A percentile compares a stretch with the other conserved stretches of the same genome.
phyloP scores from a whole-genome alignment of 1,140 invertebrate genomes.

The Drosophila pseudoananassae region DNA sequence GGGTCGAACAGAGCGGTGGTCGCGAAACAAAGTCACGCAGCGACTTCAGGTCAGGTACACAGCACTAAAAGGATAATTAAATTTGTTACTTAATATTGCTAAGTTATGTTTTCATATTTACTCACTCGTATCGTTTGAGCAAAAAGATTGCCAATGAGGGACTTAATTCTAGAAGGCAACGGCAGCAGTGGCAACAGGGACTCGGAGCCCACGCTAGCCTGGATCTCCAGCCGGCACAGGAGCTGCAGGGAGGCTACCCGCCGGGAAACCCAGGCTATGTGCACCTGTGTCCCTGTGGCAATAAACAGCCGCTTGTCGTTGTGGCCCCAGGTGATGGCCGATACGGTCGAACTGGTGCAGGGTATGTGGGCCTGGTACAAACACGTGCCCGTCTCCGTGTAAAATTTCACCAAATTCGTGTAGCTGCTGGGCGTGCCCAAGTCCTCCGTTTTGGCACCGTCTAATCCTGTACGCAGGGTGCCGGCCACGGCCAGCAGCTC shows the following conservation, averaged over 20 bases:
- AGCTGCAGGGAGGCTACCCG: slow-evolving; percentile 95
- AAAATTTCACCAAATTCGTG: slow-evolving; percentile 88
- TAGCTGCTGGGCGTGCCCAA: slow-evolving; percentile 76
- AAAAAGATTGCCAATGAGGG: slow-evolving; percentile 94
- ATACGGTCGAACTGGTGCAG: slow-evolving; percentile 89
- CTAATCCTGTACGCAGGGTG: slow-evolving; percentile 84
- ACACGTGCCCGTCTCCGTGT: slow-evolving; percentile 89
- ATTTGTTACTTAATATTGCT: neutral
- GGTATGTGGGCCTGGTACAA: slow-evolving; percentile 91
- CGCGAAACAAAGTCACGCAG: slow-evolving; percentile 96
- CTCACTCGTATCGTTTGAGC: slow-evolving; percentile 96
- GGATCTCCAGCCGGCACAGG: slow-evolving; percentile 91
- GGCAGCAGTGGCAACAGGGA: slow-evolving; percentile 89
- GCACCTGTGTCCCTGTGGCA: slow-evolving; percentile 94
- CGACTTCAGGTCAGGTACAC: slow-evolving; percentile 94
- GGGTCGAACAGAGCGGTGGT: slow-evolving; percentile 92
- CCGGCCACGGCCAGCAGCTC: slow-evolving; percentile 97
- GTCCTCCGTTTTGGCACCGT: slow-evolving; percentile 58
- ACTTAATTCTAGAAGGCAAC: slow-evolving; percentile 93
- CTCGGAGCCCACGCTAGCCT: slow-evolving; percentile 87
- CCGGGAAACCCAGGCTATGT: slow-evolving; percentile 96
- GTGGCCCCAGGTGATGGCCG: slow-evolving; percentile 98
- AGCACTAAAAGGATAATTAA: slow-evolving; percentile 88
- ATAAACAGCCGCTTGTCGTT: slow-evolving; percentile 97
- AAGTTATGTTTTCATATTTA: slow-evolving; percentile 5